Conservation (phyloP, 2,888 invertebrate species). For the Acanthosepion lycidas region DNA sequence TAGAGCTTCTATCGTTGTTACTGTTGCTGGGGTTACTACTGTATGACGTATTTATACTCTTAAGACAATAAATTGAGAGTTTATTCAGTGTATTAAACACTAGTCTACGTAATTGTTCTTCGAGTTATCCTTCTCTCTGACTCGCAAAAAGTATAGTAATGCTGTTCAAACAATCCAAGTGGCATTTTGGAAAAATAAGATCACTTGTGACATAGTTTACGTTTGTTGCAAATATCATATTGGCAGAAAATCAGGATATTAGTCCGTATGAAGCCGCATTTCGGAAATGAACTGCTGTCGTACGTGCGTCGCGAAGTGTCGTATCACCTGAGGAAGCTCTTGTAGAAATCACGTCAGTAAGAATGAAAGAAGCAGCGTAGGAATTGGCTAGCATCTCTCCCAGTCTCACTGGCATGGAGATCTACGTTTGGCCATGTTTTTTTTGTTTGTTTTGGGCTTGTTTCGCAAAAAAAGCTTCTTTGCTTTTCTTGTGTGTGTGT, state of each 20-base stretch:
- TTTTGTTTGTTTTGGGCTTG: not conserved
- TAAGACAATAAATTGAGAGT: too few species aligned
- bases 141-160: too few species aligned
- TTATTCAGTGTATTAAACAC: too few species aligned
- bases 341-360: constrained; percentile 18
- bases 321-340: not conserved
- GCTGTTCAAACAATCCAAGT: too few species aligned
- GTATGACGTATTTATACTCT: too few species aligned
- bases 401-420: not conserved
- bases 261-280: too few species aligned
- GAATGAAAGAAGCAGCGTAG: constrained; percentile 12
- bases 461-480: not conserved
- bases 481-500: not conserved
- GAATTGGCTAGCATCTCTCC: not conserved
- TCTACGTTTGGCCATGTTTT: not conserved
- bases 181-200: too few species aligned
- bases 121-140: too few species aligned
- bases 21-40: too few species aligned
- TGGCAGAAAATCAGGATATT: not conserved
- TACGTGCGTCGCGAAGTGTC: not conserved
- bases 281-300: not conserved
- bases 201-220: too few species aligned
- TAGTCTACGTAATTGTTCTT: too few species aligned
- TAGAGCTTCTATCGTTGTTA: too few species aligned
- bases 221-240: not conserved